phyloP scores from a whole-genome alignment of 2,113 vertebrate species.

The Columba janthina region DNA sequence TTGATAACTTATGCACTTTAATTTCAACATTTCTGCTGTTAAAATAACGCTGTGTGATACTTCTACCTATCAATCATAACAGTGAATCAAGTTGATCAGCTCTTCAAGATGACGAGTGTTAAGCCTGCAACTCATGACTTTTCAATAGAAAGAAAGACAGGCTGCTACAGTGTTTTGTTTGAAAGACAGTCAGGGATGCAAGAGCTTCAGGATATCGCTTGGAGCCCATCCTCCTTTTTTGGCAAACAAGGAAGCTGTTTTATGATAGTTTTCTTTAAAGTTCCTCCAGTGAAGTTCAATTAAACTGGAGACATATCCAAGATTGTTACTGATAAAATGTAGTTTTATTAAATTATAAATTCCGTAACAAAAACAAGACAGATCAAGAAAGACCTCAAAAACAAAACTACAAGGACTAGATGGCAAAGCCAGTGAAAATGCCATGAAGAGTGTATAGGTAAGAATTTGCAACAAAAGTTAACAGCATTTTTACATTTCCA shows the following conservation, averaged over 20 bases:
- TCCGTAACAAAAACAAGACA: constrained; percentile 78
- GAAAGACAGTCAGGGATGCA: not conserved
- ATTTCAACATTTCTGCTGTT: not conserved
- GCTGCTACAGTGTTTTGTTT: rapidly evolving
- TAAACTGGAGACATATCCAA: constrained; percentile 3
- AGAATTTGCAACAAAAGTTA: constrained; percentile 72
- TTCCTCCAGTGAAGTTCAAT: not conserved
- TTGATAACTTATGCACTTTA: not conserved
- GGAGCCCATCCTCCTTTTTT: not conserved
- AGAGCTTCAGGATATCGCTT: not conserved
- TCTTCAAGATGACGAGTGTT: not conserved
- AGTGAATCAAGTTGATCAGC: not conserved
- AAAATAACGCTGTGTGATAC: not conserved
- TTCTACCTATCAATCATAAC: rapidly evolving
- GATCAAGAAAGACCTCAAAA: constrained; percentile 73
- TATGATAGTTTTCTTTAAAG: not conserved
- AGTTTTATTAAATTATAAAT: constrained; percentile 89
- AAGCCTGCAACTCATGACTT: not conserved
- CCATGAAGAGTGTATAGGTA: constrained; percentile 64
- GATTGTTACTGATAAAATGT: constrained; percentile 79
- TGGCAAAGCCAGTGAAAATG: constrained; percentile 73
- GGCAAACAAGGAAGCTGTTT: not conserved
- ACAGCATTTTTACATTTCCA: constrained; percentile 74
- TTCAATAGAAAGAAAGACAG: not conserved
- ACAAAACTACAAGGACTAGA: constrained; percentile 76